Conservation (phyloP, 2,888 invertebrate species). For the Phytoseiulus persimilis region DNA sequence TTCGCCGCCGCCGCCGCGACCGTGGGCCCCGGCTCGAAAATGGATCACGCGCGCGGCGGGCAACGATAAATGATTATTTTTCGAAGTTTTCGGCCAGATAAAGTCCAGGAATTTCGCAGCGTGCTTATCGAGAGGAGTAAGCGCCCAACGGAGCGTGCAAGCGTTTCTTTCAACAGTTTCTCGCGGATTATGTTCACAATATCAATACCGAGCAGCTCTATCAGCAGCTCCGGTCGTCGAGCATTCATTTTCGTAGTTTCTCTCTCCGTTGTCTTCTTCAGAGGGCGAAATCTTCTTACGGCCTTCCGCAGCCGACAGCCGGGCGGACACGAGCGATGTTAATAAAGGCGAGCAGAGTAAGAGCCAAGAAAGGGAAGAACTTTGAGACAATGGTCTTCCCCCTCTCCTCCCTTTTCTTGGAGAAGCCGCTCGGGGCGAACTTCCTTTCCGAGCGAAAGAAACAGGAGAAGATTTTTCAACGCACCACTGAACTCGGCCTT, state of each 20-base stretch:
- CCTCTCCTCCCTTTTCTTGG: neutral
- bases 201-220: neutral
- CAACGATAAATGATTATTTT: slow-evolving; percentile 5
- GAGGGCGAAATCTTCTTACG: neutral
- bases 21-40: neutral
- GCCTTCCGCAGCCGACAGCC: neutral
- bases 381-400: neutral
- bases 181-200: neutral
- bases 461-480: neutral
- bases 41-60: neutral
- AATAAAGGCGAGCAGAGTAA: neutral
- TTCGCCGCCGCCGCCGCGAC: neutral
- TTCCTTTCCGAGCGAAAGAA: neutral
- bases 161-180: neutral
- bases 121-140: neutral
- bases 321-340: neutral
- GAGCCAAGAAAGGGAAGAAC: neutral
- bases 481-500: neutral
- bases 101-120: neutral
- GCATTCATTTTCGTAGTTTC: neutral
- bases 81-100: neutral
- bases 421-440: neutral
- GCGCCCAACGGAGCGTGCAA: neutral
- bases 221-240: neutral
- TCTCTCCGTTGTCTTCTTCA: neutral